phyloP scores from a whole-genome alignment of 2,797 vertebrate genomes.

The Distichodus sexfasciatus region DNA sequence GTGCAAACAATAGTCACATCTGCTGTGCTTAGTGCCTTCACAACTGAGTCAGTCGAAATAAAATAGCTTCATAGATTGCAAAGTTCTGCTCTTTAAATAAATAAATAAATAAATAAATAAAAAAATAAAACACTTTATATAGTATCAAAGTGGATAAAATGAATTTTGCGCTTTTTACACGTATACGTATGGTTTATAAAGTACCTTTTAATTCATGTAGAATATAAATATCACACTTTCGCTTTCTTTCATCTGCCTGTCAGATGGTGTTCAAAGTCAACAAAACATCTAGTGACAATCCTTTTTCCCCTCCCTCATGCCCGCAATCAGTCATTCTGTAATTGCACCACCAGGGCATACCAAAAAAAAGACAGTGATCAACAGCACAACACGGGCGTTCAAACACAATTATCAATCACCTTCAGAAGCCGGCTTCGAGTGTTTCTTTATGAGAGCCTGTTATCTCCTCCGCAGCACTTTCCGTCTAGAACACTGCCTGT shows the following conservation, averaged over 20 bases:
- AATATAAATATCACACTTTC: not conserved
- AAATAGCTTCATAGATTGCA: no score
- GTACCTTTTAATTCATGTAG: not conserved
- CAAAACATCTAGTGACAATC: not conserved
- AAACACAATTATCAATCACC: conserved; percentile 41
- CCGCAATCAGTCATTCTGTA: conserved; percentile 28
- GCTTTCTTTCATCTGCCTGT: not conserved
- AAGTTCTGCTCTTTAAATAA: no score
- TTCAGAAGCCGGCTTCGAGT: not conserved
- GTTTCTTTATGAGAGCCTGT: conserved; percentile 21
- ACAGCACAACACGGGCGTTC: conserved; percentile 29
- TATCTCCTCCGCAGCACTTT: conserved; percentile 11
- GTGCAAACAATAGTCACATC: no score
- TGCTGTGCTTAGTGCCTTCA: no score
- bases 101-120: no score
- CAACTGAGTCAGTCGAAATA: no score
- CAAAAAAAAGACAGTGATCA: conserved; percentile 38
- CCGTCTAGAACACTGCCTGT: conserved; percentile 3
- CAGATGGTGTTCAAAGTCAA: not conserved
- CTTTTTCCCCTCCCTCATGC: not conserved
- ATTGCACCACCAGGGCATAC: conserved; percentile 35
- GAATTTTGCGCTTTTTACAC: not conserved
- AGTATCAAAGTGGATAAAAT: no score
- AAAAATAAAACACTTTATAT: no score
- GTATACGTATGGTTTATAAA: no score